phyloP scores from a whole-genome alignment of 37 sponge, comb jelly and placozoan genomes.

The Cladorhizidae sp. region DNA sequence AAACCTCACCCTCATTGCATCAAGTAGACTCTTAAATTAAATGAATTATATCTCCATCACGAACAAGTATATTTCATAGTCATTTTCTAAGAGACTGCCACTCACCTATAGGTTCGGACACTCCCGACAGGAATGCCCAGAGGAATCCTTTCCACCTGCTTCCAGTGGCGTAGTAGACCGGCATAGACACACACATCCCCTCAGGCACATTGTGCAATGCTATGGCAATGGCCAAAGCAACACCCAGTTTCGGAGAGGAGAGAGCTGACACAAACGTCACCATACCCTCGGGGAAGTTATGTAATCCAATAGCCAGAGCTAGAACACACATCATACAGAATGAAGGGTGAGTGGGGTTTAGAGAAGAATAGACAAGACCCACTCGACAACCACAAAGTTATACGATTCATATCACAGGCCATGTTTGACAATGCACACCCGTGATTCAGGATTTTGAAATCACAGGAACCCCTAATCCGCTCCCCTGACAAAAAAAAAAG shows the following conservation, averaged over 20 bases:
- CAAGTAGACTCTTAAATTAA: too few relatives aligned
- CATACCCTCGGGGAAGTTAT: conserved; percentile 81
- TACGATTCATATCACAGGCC: neutral
- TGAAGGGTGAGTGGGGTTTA: neutral
- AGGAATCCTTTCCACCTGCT: conserved; percentile 63
- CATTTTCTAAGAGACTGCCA: too few relatives aligned
- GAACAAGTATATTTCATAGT: too few relatives aligned
- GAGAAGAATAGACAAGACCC: neutral
- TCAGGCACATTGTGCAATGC: conserved; percentile 76
- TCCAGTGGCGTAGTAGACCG: conserved; percentile 77
- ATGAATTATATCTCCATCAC: too few relatives aligned
- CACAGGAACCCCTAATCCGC: too few relatives aligned
- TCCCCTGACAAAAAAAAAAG: too few relatives aligned
- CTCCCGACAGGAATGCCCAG: conserved; percentile 69
- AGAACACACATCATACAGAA: neutral
- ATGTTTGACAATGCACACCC: too few relatives aligned
- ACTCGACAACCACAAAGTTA: too few relatives aligned
- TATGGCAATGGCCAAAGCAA: conserved; percentile 72
- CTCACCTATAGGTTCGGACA: conserved; percentile 68
- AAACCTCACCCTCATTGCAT: too few relatives aligned
- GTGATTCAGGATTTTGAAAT: too few relatives aligned
- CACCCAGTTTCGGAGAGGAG: conserved; percentile 60
- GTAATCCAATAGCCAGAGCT: conserved; percentile 71
- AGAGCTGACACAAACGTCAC: conserved; percentile 74
- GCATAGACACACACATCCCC: conserved; percentile 78